Percentiles rank a stretch among this genome's conserved stretches.
Conservation (phyloP, 2,113 vertebrate genomes). For the Naja naja region DNA sequence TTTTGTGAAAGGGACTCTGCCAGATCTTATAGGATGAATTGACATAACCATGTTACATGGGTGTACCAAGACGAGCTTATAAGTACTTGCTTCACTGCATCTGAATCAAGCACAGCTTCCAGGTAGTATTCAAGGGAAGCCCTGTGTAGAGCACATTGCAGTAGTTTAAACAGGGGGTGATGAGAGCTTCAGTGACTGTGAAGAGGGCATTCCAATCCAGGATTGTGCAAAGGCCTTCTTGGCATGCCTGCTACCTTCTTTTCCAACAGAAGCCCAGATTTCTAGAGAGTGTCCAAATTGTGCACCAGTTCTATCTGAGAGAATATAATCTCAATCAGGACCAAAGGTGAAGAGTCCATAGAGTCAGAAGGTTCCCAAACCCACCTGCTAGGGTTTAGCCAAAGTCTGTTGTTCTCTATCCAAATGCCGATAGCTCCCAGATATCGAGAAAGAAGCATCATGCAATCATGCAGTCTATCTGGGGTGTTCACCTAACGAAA, state of each 20-base stretch:
- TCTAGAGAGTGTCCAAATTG: neutral
- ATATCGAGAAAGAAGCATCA: neutral
- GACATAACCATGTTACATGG: neutral
- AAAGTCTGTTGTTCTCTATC: neutral
- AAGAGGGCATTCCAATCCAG: neutral
- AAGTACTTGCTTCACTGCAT: neutral
- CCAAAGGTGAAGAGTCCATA: neutral
- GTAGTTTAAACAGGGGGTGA: neutral
- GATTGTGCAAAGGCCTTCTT: neutral
- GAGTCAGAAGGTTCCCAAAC: neutral
- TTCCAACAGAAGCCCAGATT: neutral
- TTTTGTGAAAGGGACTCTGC: neutral
- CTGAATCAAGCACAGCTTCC: neutral
- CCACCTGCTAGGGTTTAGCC: neutral
- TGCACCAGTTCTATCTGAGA: neutral
- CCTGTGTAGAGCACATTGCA: neutral
- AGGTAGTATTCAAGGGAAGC: neutral
- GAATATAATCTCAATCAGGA: neutral
- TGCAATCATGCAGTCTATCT: neutral
- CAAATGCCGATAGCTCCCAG: neutral
- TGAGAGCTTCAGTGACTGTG: neutral
- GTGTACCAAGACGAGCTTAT: neutral
- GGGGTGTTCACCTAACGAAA: neutral
- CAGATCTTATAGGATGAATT: neutral
- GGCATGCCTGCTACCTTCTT: neutral